These are phyloP conservation scores for Petrocephalus zakoni DNA, from an alignment of 2,113 vertebrate genomes.

Conservation along the genomic window DNA sequence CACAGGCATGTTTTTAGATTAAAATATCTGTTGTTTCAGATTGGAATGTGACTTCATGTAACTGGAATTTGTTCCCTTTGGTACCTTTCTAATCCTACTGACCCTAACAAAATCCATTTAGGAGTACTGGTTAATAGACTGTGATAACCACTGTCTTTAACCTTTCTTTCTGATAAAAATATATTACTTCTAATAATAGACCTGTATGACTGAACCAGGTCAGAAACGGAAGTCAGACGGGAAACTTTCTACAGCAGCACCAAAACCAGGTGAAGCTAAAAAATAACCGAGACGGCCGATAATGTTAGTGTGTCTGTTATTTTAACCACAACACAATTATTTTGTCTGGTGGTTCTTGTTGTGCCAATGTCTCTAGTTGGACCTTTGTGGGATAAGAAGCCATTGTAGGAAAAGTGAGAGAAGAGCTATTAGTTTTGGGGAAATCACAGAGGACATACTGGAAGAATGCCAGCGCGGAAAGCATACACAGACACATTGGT, in stretches of 20 bases:
- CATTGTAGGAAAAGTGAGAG: background rate
- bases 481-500: background rate
- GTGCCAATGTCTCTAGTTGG: conserved; percentile 33
- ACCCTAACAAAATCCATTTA: background rate
- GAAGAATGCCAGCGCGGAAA: background rate
- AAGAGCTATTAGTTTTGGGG: background rate
- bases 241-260: background rate
- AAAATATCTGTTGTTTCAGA: conserved; percentile 9
- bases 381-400: background rate
- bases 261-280: background rate
- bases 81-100: background rate
- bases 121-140: background rate
- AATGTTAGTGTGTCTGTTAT: background rate
- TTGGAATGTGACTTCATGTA: conserved; percentile 19
- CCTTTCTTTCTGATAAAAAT: background rate
- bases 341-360: background rate
- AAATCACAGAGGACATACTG: background rate
- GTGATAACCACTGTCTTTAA: background rate
- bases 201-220: background rate
- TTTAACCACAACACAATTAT: background rate
- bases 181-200: background rate
- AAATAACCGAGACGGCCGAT: background rate
- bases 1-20: conserved; percentile 22
- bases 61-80: background rate
- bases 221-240: background rate